Evolutionary conservation across 2,113 vertebrate species (phyloP), one percentile per base, ranked within the genome.

Genomic region (Psammodynastes pulverulentus): DNA sequence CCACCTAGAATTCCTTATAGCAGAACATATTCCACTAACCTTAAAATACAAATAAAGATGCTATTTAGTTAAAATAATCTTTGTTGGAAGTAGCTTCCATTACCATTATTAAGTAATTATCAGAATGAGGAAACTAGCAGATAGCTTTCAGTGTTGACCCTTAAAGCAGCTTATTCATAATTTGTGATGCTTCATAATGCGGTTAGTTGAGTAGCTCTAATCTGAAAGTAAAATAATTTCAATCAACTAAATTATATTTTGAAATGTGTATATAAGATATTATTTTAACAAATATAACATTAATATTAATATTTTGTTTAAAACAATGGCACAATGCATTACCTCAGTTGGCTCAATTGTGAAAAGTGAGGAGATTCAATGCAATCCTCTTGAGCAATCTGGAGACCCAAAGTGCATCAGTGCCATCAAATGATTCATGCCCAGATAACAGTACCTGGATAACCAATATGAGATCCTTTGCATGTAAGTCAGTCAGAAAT

Each of bases 1-100:
- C 34, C 58, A 12, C 91, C 87, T 90, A 96, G 95, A 93, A 89
- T 89, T 95, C 91, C 67, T 72, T 67, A 3, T 43, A 91, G 51
- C 1, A 58, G 58, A 62, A 91, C 13, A 23, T 9, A n/a, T 51
- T 51, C 58, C 62, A 88, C 9, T 88, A 43, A 92, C 54, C 3
- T 45, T 56, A n/a, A 26, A 62, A 58, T 26, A 53, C 1, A 58
- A 29, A 7, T 56, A 8, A 56, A 86, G 86, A 9, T 5, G 48
- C 19, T 87, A 49, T 48, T 49, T 86, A 67, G 21, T 48, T 67
- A 49, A 54, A 19, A 88, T 29, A 53, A 39, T 88, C 1, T 39
- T 51, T 62, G 19, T 72, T 72, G 34, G 8, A 91, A 67, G 39
- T 88, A 19, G 34, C 48, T 87, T 91, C 13, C 8, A 13, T 53